Evolutionary conservation across 2,113 vertebrate species (phyloP), one percentile per base, ranked within the genome.

Genomic region (Cnemophilus loriae): DNA sequence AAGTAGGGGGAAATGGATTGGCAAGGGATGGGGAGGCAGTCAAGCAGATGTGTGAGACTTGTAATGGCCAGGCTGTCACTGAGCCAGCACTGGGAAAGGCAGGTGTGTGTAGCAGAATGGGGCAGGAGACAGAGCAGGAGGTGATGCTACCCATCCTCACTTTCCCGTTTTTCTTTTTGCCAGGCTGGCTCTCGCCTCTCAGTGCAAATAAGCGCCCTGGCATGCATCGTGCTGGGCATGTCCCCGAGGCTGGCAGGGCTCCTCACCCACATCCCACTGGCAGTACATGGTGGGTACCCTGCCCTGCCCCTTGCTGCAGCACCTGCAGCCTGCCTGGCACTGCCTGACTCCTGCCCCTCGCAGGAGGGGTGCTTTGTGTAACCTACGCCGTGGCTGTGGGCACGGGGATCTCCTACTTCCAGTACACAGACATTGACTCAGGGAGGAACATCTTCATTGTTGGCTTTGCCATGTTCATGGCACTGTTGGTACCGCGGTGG

Each of bases 381-480:
- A 98, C 98, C 47, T 98, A 98, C 32, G 93, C 98, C 0, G 93
- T 98, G 70, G 98, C 98, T 3, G 96, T 98, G 83, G 98, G 98
- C 65, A 97, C 94, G 9, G 99, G 99, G 37, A 97, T 99, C 94
- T 98, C 98, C 68, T 98, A 97, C 92, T 99, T 99, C 97, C 98
- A 98, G 89, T 97, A 98, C 20, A 96, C 98, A 1, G 97, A 99
- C 91, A 98, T 98, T 12, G 98, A 99, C 94, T 99, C 99, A 0
- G 98, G 98, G 11, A 97, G 99, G 49, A 99, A 99, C 86, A 98
- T 99, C 96, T 99, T 99, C 97, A 98, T 98, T 26, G 98, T 98
- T 0, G 99, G 98, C 60, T 99, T 99, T 26, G 89, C 98, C 69
- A 96, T 99, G 94, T 99, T 99, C 96, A 99, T 98, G 98, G 98